Base-by-base conservation (phyloP, 2,888 invertebrate genomes). In the Sycophila texana region DNA sequence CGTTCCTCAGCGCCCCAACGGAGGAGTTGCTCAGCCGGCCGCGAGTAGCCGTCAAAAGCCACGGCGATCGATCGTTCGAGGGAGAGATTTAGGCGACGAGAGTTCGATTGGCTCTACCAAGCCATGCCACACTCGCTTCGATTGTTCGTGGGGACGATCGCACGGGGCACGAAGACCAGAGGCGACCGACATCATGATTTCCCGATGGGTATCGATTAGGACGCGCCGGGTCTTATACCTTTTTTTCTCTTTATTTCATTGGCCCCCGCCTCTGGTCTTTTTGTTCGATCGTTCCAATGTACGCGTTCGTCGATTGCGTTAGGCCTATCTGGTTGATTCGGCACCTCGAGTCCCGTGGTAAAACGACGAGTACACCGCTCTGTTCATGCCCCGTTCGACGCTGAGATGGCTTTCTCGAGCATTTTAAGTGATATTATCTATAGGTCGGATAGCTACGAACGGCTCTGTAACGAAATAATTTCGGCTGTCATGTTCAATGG, bases 1-100 rank as follows among this genome's bases (percentile, higher is more conserved):
- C 90, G 89, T 88, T 89, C 86, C 72, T 73, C 72, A 47, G 60
- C 26, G 26, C 55, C 53, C 55, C 57, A 61, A 12, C 12, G 22
- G 10, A n/a, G 55, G 65, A 63, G 61, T 61, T 47, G 65, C 53
- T 22, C 65, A 55, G 53, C 65, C 65, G 66, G 58, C 63, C 30
- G 63, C n/a, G 66, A 63, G 60, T 53, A 61, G 74, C 76, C 76
- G 75, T 75, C 80, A 75, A 75, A 72, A 70, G 72, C 77, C 65
- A 57, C 71, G 71, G 71, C 60, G 65, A 72, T 77, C 72, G 65
- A 72, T 77, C 61, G 22, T 71, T 47, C 16, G 55, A 26, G 55
- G 30, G 0, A 60, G 65, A 49, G 57, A 39, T 39, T 39, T 20
- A 30, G 39, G 51, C 26, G 47, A 18, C 47, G 39, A 39, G 39